phyloP scores from a whole-genome alignment of 1,140 invertebrate species.

The Coenobita brevimanus region DNA sequence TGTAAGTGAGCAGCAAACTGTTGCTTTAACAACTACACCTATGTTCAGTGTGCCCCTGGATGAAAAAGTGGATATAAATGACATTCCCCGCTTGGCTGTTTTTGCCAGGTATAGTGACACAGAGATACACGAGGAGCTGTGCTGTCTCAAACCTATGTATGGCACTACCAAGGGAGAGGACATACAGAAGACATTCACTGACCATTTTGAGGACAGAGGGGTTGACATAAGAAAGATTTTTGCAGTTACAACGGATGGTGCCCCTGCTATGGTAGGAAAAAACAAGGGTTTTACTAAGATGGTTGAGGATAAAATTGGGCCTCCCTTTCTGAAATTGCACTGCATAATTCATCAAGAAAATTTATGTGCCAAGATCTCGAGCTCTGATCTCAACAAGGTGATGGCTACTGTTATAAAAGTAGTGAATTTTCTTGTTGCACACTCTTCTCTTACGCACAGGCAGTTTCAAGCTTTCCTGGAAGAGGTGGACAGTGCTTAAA shows the following conservation, averaged over 20 bases:
- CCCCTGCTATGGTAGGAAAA: neutral
- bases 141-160: too few relatives aligned
- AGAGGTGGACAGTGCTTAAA: too few relatives aligned
- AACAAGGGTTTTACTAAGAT: constrained; percentile 30
- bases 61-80: constrained; percentile 26
- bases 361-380: constrained; percentile 23
- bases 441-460: constrained; percentile 18
- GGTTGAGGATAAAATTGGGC: constrained; percentile 13
- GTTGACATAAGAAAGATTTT: too few relatives aligned
- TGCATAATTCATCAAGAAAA: constrained; percentile 19
- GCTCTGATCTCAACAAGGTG: constrained; percentile 12
- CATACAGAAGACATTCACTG: constrained; percentile 3
- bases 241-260: too few relatives aligned
- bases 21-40: too few relatives aligned
- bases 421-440: too few relatives aligned
- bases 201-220: constrained; percentile 1
- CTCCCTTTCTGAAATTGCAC: constrained; percentile 15
- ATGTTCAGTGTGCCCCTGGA: constrained; percentile 8
- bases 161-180: constrained; percentile 6
- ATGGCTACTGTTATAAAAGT: constrained; percentile 2
- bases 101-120: too few relatives aligned
- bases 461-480: neutral
- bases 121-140: too few relatives aligned
- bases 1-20: too few relatives aligned
- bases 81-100: too few relatives aligned